A percentile compares a stretch with the other conserved stretches of the same genome.
Evolutionary conservation across 2,113 vertebrate species (phyloP).

Genomic region (Grammomys dolichurus): DNA sequence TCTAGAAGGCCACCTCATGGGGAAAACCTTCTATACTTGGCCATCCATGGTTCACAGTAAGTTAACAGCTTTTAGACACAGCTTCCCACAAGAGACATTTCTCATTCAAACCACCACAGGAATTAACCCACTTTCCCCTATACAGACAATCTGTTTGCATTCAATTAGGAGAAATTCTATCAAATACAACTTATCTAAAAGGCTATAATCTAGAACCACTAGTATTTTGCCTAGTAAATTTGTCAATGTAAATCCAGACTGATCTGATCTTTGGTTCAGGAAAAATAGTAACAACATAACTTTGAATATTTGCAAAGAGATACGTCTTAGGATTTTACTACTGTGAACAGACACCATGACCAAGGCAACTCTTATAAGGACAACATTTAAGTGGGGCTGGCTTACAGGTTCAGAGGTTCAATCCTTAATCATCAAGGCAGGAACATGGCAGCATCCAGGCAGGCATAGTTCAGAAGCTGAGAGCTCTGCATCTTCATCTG

Average conservation of each 20-base stretch:
- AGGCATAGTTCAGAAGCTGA: no score
- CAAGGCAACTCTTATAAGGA: no score
- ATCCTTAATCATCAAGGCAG: no score
- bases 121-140: not conserved
- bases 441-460: no score
- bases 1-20: not conserved
- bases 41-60: not conserved
- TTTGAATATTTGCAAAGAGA: conserved; percentile 27
- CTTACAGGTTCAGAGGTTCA: no score
- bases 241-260: not conserved
- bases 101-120: not conserved
- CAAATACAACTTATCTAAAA: conserved; percentile 3
- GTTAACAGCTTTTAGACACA: not conserved
- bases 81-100: not conserved
- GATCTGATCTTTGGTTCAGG: not conserved
- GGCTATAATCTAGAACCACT: not conserved
- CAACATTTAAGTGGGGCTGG: no score
- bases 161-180: not conserved
- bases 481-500: no score
- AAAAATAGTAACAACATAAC: not conserved
- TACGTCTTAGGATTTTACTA: no score
- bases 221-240: conserved; percentile 5
- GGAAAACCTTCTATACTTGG: not conserved
- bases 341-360: no score
- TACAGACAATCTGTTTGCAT: not conserved